Conservation (phyloP, 2,888 invertebrate genomes). For the Dexiosoma caninum region DNA sequence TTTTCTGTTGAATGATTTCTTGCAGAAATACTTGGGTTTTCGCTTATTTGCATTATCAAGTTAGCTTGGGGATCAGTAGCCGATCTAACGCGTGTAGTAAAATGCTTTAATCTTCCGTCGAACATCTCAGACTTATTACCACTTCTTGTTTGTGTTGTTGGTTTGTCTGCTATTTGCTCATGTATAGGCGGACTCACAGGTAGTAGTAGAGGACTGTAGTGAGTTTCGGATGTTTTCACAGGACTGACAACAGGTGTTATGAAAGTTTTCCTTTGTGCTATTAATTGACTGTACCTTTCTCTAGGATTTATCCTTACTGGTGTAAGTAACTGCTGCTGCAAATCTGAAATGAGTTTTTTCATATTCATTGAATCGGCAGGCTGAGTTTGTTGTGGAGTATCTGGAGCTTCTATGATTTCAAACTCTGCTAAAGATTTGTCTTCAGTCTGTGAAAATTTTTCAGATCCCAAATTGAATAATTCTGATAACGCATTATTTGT, state of each 20-base stretch:
- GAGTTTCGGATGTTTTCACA: constrained; percentile 15
- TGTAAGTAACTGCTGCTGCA: constrained; percentile 31
- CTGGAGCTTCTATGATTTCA: constrained; percentile 33
- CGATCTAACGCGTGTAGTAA: constrained; percentile 18
- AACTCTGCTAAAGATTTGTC: constrained; percentile 35
- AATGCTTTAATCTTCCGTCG: constrained; percentile 34
- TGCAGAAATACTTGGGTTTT: constrained; percentile 16
- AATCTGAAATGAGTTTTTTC: constrained; percentile 4
- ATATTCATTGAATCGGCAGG: background rate
- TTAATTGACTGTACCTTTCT: constrained; percentile 33
- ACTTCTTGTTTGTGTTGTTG: constrained; percentile 37
- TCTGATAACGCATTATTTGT: background rate
- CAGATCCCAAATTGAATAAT: background rate
- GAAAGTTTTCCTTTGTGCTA: constrained; percentile 29
- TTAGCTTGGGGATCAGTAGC: constrained; percentile 33
- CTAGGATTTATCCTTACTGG: constrained; percentile 8
- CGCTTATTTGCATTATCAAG: constrained; percentile 37
- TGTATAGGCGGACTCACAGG: background rate
- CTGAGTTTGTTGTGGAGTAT: background rate
- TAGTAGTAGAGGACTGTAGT: constrained; percentile 28
- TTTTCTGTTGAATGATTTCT: constrained; percentile 5
- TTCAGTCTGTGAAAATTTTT: background rate
- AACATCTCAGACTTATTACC: constrained; percentile 39
- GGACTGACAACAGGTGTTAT: constrained; percentile 15
- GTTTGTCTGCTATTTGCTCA: background rate